Conservation (phyloP, 1,140 invertebrate genomes). For the Drosophila rhopaloa region DNA sequence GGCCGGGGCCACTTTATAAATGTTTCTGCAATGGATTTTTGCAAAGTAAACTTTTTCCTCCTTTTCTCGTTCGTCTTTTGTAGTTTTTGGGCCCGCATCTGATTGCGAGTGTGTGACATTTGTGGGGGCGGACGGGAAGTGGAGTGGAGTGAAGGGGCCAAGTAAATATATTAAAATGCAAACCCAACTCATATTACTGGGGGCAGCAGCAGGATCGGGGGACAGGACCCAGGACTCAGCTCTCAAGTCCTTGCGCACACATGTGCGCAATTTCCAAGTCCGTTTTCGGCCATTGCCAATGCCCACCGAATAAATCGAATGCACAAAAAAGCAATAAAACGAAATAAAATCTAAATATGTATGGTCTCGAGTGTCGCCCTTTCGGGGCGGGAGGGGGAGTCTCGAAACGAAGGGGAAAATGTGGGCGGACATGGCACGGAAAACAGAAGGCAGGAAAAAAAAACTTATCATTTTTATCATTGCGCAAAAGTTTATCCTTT, state of each 20-base stretch:
- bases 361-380: slow-evolving; percentile 60
- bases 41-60: slow-evolving; percentile 81
- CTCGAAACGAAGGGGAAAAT: neutral
- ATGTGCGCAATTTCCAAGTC: slow-evolving; percentile 83
- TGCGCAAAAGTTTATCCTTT: slow-evolving; percentile 83
- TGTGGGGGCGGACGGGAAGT: slow-evolving; percentile 22
- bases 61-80: slow-evolving; percentile 63
- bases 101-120: slow-evolving; percentile 78
- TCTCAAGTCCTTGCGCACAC: slow-evolving; percentile 76
- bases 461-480: slow-evolving; percentile 83
- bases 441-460: slow-evolving; percentile 49
- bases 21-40: slow-evolving; percentile 81
- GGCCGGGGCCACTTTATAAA: slow-evolving; percentile 77
- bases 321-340: slow-evolving; percentile 83
- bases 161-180: slow-evolving; percentile 82
- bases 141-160: neutral
- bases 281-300: slow-evolving; percentile 74
- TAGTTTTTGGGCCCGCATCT: slow-evolving; percentile 77
- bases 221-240: slow-evolving; percentile 29
- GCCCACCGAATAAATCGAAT: slow-evolving; percentile 80
- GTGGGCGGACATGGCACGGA: slow-evolving; percentile 21
- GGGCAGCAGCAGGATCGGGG: neutral
- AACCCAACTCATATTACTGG: slow-evolving; percentile 80
- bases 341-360: slow-evolving; percentile 83
- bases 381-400: neutral